These are phyloP conservation scores for Orthonyx spaldingii DNA, from an alignment of 2,113 vertebrate genomes.

Conservation along the genomic window DNA sequence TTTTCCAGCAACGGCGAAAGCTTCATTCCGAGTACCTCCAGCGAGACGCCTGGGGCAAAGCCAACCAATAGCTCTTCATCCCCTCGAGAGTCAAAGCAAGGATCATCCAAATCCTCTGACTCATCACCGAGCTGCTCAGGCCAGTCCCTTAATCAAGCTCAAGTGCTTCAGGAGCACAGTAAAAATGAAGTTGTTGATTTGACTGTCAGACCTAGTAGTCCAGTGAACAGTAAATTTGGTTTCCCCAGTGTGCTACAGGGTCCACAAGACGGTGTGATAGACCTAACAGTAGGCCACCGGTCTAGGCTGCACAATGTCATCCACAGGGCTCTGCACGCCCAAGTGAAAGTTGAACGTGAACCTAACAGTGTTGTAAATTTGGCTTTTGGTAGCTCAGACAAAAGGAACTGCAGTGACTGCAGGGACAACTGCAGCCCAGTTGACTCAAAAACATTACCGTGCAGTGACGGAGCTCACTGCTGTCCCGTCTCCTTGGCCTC, in stretches of 20 bases:
- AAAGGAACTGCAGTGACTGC: conserved; percentile 75
- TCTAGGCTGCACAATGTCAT: conserved; percentile 90
- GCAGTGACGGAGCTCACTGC: conserved; percentile 70
- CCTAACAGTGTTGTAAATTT: conserved; percentile 78
- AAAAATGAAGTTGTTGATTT: conserved; percentile 84
- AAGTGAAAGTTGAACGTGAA: conserved; percentile 88
- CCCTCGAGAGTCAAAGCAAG: conserved; percentile 80
- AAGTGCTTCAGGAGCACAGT: conserved; percentile 75
- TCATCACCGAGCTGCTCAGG: conserved; percentile 81
- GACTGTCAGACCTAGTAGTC: conserved; percentile 85
- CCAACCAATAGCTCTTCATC: conserved; percentile 77
- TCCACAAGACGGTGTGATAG: conserved; percentile 90
- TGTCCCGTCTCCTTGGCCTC: conserved; percentile 71
- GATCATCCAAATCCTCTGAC: conserved; percentile 75
- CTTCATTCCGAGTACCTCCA: conserved; percentile 81
- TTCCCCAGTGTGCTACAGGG: conserved; percentile 73
- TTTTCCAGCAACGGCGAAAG: conserved; percentile 83
- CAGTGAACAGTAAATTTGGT: conserved; percentile 73
- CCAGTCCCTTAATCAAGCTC: conserved; percentile 80
- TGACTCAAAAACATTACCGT: conserved; percentile 73
- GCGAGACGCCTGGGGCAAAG: conserved; percentile 79
- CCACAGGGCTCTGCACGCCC: conserved; percentile 84
- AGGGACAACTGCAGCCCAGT: conserved; percentile 78
- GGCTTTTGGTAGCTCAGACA: conserved; percentile 73
- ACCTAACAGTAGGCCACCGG: conserved; percentile 89